Conservation (phyloP, 2,888 invertebrate genomes). For the Epistrophe eligans region DNA sequence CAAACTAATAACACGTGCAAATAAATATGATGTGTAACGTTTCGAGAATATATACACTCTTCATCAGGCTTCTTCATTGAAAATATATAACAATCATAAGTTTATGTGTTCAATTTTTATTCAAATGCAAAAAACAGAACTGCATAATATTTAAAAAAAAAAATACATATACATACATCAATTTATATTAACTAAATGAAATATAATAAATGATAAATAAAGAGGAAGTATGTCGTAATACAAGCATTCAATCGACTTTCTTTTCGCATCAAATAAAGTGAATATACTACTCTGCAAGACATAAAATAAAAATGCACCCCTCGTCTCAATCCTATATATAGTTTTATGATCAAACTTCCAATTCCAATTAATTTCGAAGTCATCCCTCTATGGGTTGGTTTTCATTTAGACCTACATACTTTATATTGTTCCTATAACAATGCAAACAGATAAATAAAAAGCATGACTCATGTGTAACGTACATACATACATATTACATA, state of each 20-base stretch:
- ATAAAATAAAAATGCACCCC: not conserved
- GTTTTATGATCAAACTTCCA: constrained; percentile 1
- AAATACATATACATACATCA: no score
- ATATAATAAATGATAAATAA: no score
- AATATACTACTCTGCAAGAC: not conserved
- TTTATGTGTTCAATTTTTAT: no score
- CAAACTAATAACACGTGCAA: no score
- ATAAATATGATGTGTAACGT: no score
- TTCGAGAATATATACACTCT: no score
- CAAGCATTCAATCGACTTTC: not conserved
- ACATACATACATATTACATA: no score
- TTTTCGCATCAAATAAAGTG: no score
- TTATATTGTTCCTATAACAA: constrained; percentile 13
- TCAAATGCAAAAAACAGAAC: not conserved
- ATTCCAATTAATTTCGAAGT: constrained; percentile 25
- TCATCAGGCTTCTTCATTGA: no score
- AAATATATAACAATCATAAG: no score
- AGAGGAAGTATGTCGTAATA: not conserved
- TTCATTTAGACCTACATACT: not conserved
- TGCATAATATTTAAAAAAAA: not conserved
- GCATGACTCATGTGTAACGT: constrained; percentile 45
- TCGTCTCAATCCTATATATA: not conserved
- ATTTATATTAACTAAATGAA: no score
- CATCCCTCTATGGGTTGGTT: not conserved
- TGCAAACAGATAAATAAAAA: constrained; percentile 28